Evolutionary conservation across 53 echinoderm and acorn worm genomes (phyloP).

Genomic region (Holothuria leucospilota): DNA sequence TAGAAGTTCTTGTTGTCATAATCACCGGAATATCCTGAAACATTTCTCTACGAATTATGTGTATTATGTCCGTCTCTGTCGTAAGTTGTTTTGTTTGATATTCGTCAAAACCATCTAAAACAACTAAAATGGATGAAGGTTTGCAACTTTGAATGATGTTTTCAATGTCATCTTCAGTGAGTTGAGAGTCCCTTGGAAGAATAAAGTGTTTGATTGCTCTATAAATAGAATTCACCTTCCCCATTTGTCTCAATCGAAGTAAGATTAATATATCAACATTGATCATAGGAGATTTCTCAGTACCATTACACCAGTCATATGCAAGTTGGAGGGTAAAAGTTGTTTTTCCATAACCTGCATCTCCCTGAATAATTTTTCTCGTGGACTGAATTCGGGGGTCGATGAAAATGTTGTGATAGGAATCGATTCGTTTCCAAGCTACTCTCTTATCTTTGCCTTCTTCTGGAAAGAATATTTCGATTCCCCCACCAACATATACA

Average conservation of each 20-base stretch:
- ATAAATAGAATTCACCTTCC: not conserved
- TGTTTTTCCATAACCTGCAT: conserved; percentile 6
- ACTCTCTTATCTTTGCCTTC: not conserved
- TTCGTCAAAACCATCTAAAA: conserved; percentile 26
- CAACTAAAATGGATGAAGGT: not conserved
- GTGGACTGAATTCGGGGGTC: not conserved
- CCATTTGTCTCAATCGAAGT: not conserved
- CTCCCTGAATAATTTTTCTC: not conserved
- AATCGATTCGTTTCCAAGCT: not conserved
- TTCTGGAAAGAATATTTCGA: not conserved
- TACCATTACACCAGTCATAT: not conserved
- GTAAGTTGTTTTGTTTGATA: not conserved
- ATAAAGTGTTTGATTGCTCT: not conserved
- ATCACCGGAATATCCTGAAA: conserved; percentile 16
- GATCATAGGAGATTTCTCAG: not conserved
- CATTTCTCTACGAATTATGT: conserved; percentile 12
- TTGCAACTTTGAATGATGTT: not conserved
- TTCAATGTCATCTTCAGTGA: conserved; percentile 12
- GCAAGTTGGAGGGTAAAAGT: not conserved
- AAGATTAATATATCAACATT: not conserved
- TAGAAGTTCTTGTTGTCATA: not conserved
- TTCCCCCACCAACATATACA: conserved; percentile 7
- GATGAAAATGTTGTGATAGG: not conserved
- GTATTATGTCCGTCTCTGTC: not conserved
- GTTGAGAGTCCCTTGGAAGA: not conserved